phyloP scores from a whole-genome alignment of 2,113 vertebrate genomes.

The Corynorhinus townsendii region DNA sequence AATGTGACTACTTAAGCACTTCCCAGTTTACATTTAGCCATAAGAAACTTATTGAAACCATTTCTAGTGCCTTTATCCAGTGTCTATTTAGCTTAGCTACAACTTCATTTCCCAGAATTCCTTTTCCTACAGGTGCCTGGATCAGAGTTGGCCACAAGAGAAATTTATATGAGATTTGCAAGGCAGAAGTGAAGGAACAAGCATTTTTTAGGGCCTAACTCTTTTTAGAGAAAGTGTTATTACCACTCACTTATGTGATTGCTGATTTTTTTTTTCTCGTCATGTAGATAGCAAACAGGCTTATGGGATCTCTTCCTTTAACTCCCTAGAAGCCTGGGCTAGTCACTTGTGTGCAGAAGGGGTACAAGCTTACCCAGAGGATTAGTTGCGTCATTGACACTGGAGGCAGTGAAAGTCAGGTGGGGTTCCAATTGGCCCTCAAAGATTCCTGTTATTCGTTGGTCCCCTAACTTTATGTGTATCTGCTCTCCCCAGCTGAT shows the following conservation, averaged over 20 bases:
- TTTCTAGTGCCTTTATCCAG: not conserved
- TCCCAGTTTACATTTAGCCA: not conserved
- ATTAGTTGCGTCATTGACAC: rapidly evolving
- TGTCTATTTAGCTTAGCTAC: not conserved
- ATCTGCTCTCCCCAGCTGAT: not conserved
- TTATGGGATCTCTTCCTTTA: not conserved
- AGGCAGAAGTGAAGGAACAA: not conserved
- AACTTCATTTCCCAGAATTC: not conserved
- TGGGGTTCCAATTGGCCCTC: not conserved
- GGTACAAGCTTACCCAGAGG: rapidly evolving
- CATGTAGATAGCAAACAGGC: not conserved
- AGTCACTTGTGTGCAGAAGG: not conserved
- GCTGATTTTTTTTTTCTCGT: not conserved
- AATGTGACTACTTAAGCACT: not conserved
- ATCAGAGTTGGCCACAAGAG: not conserved
- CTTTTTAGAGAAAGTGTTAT: not conserved
- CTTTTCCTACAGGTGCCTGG: not conserved
- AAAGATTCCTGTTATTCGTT: not conserved
- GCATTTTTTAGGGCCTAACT: not conserved
- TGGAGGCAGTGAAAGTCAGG: not conserved
- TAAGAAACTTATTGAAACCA: not conserved
- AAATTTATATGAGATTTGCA: not conserved
- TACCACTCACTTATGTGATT: not conserved
- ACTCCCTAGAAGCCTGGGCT: not conserved
- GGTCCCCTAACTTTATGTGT: not conserved